These are phyloP conservation scores for Oncorhynchus masou DNA, from an alignment of 2,113 vertebrate species.

Conservation along the genomic window DNA sequence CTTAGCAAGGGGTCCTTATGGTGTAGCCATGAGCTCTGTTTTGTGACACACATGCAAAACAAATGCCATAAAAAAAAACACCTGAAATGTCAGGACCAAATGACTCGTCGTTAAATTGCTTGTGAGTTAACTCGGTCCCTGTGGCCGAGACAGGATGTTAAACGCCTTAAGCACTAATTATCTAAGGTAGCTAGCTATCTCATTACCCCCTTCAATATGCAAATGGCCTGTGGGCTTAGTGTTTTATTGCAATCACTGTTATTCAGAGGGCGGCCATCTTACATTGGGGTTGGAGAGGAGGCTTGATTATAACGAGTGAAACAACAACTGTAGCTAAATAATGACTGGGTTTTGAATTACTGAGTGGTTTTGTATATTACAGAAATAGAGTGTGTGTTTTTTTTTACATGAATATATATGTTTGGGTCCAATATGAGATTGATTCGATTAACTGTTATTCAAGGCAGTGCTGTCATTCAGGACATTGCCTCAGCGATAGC, in stretches of 20 bases:
- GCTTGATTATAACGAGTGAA: slow-evolving; percentile 23
- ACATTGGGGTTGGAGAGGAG: slow-evolving; percentile 19
- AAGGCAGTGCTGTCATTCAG: slow-evolving; percentile 12
- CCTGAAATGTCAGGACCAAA: slow-evolving; percentile 16
- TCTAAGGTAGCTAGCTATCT: slow-evolving; percentile 70
- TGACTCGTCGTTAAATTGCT: slow-evolving; percentile 59
- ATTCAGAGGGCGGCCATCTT: slow-evolving; percentile 28
- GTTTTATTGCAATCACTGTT: slow-evolving; percentile 20
- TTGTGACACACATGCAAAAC: slow-evolving; percentile 20
- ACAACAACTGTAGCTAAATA: slow-evolving; percentile 12
- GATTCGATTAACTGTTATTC: slow-evolving; percentile 9
- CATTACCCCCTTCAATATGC: slow-evolving; percentile 60
- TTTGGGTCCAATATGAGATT: not conserved
- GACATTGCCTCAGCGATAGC: slow-evolving; percentile 14
- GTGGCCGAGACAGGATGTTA: slow-evolving; percentile 50
- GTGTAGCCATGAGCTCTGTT: not conserved
- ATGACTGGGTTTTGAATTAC: slow-evolving; percentile 27
- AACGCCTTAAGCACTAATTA: slow-evolving; percentile 65
- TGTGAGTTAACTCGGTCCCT: slow-evolving; percentile 56
- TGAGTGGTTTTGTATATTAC: too few relatives aligned
- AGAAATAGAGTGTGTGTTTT: not conserved
- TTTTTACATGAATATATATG: not conserved
- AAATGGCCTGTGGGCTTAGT: slow-evolving; percentile 42
- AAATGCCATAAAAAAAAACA: not conserved
- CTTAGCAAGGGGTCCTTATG: not conserved